phyloP scores from a whole-genome alignment of 2,797 vertebrate genomes.

The Sitta carolinensis region DNA sequence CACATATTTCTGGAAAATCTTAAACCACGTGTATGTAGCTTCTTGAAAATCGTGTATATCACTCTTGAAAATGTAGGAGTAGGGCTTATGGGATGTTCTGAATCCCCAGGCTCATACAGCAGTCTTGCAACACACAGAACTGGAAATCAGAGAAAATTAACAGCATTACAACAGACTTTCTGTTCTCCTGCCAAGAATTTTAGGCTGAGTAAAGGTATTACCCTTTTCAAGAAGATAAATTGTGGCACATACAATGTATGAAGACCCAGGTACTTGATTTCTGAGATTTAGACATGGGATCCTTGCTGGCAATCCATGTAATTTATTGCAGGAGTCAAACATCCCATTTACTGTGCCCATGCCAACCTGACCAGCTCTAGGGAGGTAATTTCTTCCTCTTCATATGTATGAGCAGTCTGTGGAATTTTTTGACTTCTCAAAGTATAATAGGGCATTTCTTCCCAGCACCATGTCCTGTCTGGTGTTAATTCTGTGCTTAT shows the following conservation, averaged over 20 bases:
- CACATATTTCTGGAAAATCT: background rate
- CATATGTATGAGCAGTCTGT: background rate
- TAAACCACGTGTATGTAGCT: background rate
- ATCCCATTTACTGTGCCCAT: background rate
- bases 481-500: background rate
- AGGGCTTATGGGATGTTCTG: background rate
- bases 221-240: background rate
- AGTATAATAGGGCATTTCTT: background rate
- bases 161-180: background rate
- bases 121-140: background rate
- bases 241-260: fast-evolving
- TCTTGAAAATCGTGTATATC: background rate
- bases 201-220: background rate
- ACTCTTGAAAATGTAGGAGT: background rate
- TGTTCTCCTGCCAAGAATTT: background rate
- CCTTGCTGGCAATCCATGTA: background rate
- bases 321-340: background rate
- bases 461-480: background rate
- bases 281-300: background rate
- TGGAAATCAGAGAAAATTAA: background rate
- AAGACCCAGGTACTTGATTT: background rate
- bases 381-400: background rate
- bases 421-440: background rate
- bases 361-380: background rate
- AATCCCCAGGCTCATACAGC: background rate